Evolutionary conservation across 1,140 invertebrate species (phyloP).

Genomic region (Venustaconcha ellipsiformis): DNA sequence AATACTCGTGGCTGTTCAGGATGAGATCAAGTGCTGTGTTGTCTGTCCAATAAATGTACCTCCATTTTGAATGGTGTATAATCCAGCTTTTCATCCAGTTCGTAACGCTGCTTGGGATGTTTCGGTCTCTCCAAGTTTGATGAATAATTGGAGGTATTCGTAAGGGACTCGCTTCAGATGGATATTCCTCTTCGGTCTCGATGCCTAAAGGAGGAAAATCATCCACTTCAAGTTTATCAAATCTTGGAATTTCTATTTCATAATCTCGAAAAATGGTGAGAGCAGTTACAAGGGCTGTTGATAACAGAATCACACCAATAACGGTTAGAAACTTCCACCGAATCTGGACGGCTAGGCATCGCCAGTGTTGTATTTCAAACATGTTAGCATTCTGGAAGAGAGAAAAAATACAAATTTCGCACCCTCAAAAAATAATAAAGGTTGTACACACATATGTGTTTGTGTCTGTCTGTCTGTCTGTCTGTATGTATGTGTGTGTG

Average conservation of each 20-base stretch:
- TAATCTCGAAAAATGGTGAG: no score
- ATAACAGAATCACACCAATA: no score
- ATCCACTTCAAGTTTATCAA: conserved; percentile 7
- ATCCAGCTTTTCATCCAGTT: conserved; percentile 53
- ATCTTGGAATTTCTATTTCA: conserved; percentile 22
- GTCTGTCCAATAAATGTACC: conserved; percentile 62
- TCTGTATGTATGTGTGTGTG: no score
- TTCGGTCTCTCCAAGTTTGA: conserved; percentile 54
- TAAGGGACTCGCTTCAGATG: conserved; percentile 17
- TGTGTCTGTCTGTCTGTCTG: no score
- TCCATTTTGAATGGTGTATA: conserved; percentile 53
- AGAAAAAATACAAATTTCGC: no score
- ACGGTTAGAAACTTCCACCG: no score
- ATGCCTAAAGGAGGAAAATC: conserved; percentile 30
- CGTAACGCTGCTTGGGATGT: conserved; percentile 44
- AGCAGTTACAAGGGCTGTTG: no score
- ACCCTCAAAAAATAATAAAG: no score
- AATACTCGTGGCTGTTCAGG: conserved; percentile 39
- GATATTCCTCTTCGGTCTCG: conserved; percentile 28
- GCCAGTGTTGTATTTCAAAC: no score
- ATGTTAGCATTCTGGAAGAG: no score
- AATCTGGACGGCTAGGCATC: no score
- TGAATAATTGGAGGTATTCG: conserved; percentile 58
- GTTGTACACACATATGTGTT: no score
- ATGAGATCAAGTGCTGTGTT: conserved; percentile 48